Conservation (phyloP, 2,797 vertebrate species). For the Passerculus sandwichensis region DNA sequence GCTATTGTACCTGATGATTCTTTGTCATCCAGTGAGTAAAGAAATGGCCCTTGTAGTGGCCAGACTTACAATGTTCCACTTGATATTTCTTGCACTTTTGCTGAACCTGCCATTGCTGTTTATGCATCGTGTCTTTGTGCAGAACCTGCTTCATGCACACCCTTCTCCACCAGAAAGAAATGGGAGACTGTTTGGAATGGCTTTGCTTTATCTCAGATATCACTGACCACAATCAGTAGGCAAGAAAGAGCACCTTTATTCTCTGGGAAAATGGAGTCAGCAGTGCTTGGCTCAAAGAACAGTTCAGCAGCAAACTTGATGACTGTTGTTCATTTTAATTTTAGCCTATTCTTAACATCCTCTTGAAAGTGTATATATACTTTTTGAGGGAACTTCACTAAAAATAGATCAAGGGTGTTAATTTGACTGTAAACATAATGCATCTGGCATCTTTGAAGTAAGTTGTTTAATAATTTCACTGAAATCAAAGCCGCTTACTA, state of each 20-base stretch:
- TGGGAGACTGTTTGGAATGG: neutral
- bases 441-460: conserved; percentile 51
- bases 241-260: neutral
- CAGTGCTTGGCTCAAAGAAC: neutral
- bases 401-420: conserved; percentile 43
- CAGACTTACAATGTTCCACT: no score
- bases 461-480: conserved; percentile 11
- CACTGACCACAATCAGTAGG: neutral
- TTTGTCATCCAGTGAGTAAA: neutral
- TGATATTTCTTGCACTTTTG: neutral
- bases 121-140: neutral
- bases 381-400: conserved; percentile 28
- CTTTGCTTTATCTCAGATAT: neutral
- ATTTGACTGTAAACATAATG: conserved; percentile 20
- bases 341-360: neutral
- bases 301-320: neutral
- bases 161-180: neutral
- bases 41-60: neutral
- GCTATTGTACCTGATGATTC: neutral
- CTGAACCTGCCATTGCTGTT: neutral
- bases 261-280: neutral
- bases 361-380: neutral
- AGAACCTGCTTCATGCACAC: neutral
- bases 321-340: conserved; percentile 2
- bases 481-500: neutral